Percentiles rank a stretch among this genome's conserved stretches.
These are phyloP conservation scores for Oncorhynchus mykiss DNA, from an alignment of 2,113 vertebrate genomes.

Conservation along the genomic window DNA sequence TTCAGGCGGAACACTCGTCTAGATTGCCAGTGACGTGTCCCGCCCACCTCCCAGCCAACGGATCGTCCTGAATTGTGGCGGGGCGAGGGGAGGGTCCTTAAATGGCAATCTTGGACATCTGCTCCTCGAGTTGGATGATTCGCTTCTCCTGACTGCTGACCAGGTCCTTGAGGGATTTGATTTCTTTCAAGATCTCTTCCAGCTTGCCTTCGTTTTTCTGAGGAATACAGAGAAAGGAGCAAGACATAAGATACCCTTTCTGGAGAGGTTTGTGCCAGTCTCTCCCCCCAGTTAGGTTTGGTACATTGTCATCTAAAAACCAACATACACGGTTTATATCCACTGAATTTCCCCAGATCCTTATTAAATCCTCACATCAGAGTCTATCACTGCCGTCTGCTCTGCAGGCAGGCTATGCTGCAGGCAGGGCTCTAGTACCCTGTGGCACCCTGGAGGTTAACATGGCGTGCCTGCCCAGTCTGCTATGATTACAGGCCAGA, in stretches of 20 bases:
- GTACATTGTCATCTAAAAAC: not conserved
- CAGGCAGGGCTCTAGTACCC: not conserved
- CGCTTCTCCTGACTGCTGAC: conserved; percentile 92
- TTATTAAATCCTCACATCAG: too few species aligned
- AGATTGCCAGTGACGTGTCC: conserved; percentile 73
- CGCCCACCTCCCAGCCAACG: conserved; percentile 67
- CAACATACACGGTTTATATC: not conserved
- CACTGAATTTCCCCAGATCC: not conserved
- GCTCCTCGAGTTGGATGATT: conserved; percentile 93
- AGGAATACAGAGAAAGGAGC: conserved; percentile 27
- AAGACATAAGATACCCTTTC: conserved; percentile 1
- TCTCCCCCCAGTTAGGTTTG: too few species aligned
- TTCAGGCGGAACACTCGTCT: conserved; percentile 71
- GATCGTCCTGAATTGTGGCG: conserved; percentile 71
- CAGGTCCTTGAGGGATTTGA: conserved; percentile 92
- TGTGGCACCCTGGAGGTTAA: conserved; percentile 46
- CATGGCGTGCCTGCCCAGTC: conserved; percentile 28
- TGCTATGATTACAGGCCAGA: conserved; percentile 60
- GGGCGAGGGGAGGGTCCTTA: conserved; percentile 64
- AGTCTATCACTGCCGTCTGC: not conserved
- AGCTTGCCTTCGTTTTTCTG: conserved; percentile 91
- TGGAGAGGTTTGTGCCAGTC: not conserved
- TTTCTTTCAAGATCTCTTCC: conserved; percentile 94
- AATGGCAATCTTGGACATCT: conserved; percentile 88
- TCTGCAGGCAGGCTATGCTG: not conserved